phyloP scores from a whole-genome alignment of 2,888 invertebrate species.

The Watsonalla cultraria region DNA sequence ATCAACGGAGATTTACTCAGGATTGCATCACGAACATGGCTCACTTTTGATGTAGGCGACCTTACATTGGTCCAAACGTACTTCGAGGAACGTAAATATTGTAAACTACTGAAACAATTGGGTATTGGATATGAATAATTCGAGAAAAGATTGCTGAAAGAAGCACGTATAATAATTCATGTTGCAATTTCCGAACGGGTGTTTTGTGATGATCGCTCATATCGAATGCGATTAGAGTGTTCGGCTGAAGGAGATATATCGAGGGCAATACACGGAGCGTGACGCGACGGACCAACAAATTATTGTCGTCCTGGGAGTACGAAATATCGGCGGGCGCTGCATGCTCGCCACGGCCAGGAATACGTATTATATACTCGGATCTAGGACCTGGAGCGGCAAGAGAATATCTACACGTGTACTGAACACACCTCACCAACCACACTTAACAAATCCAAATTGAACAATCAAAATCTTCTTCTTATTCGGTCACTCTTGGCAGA shows the following conservation, averaged over 20 bases:
- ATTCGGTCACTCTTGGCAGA: too few relatives aligned
- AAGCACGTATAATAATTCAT: conserved; percentile 18
- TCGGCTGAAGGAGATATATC: conserved; percentile 59
- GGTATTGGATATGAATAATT: background rate
- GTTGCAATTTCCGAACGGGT: conserved; percentile 24
- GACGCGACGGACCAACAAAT: conserved; percentile 69
- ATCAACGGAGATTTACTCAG: conserved; percentile 47
- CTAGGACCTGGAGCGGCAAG: conserved; percentile 21
- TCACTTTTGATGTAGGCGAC: conserved; percentile 16
- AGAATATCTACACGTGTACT: conserved; percentile 17
- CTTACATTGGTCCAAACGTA: conserved; percentile 10
- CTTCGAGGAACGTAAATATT: conserved; percentile 5
- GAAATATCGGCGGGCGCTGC: conserved; percentile 59
- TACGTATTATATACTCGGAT: conserved; percentile 48
- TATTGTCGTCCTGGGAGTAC: conserved; percentile 69
- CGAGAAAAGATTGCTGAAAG: conserved; percentile 10
- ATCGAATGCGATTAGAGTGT: conserved; percentile 51
- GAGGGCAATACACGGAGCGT: conserved; percentile 51
- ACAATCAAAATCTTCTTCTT: too few relatives aligned
- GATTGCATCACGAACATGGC: conserved; percentile 40
- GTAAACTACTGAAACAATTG: too few relatives aligned
- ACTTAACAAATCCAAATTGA: too few relatives aligned
- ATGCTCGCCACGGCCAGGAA: conserved; percentile 49
- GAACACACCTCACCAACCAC: background rate
- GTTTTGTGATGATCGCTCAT: conserved; percentile 42